Evolutionary conservation across 2,113 vertebrate genomes (phyloP).

Genomic region (Silurus asotus): DNA sequence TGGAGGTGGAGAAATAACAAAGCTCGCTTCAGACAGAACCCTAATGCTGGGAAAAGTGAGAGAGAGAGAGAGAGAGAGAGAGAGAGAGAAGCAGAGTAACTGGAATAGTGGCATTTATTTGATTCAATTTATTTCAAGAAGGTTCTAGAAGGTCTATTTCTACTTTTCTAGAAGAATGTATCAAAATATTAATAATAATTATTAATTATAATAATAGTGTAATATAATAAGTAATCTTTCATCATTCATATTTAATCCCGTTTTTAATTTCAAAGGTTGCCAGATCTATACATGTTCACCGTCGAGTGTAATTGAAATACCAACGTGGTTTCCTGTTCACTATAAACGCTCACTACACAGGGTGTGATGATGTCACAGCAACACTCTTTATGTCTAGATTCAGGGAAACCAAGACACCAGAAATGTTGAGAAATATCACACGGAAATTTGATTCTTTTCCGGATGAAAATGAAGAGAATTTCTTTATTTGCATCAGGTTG

Average conservation of each 20-base stretch:
- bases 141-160: not conserved
- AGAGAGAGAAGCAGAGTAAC: not conserved
- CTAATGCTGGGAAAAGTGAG: conserved; percentile 33
- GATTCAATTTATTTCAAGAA: not conserved
- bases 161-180: too few species aligned
- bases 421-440: not conserved
- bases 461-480: too few species aligned
- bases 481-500: too few species aligned
- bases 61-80: not conserved
- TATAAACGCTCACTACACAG: not conserved
- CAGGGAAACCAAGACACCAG: not conserved
- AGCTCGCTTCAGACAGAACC: conserved; percentile 25
- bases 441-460: too few species aligned
- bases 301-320: not conserved
- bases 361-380: not conserved
- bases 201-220: too few species aligned
- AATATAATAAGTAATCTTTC: not conserved
- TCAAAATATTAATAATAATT: not conserved
- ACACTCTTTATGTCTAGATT: not conserved
- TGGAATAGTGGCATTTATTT: not conserved
- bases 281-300: not conserved
- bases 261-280: not conserved
- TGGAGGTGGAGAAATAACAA: conserved; percentile 20
- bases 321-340: too few species aligned
- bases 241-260: not conserved